Conservation (phyloP, 2,113 vertebrate genomes). For the Psilopsiagon aurifrons region DNA sequence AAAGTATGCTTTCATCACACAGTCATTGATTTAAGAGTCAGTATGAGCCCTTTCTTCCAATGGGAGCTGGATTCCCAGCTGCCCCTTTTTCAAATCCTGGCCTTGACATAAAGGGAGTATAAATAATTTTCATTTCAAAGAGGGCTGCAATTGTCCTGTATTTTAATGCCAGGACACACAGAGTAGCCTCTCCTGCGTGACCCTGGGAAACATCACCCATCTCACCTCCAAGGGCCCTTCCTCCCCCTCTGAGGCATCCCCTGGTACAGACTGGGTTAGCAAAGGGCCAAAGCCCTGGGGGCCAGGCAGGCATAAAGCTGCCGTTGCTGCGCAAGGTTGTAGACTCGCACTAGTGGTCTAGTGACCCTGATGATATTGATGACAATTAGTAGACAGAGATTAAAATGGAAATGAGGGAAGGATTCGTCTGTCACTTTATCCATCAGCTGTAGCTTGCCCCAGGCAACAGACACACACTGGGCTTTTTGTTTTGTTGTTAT, state of each 20-base stretch:
- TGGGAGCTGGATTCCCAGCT: slow-evolving; percentile 40
- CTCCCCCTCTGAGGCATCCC: background rate
- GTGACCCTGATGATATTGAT: slow-evolving; percentile 75
- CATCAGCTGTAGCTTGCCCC: slow-evolving; percentile 74
- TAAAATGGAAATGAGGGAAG: slow-evolving; percentile 76
- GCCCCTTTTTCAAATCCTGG: slow-evolving; percentile 11
- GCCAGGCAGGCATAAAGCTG: slow-evolving; percentile 17
- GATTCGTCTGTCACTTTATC: slow-evolving; percentile 74
- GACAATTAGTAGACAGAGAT: slow-evolving; percentile 76
- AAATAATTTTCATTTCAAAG: slow-evolving; percentile 61
- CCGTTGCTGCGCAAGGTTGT: slow-evolving; percentile 3
- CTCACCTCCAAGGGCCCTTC: background rate
- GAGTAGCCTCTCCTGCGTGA: background rate
- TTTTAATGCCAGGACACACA: background rate
- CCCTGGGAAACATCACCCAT: background rate
- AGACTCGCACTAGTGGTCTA: slow-evolving; percentile 66
- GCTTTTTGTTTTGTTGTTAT: slow-evolving; percentile 73
- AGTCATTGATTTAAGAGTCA: slow-evolving; percentile 45
- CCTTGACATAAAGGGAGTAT: slow-evolving; percentile 2
- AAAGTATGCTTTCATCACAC: slow-evolving; percentile 51
- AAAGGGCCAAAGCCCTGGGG: slow-evolving; percentile 40
- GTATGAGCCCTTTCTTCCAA: slow-evolving; percentile 28
- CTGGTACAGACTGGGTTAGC: slow-evolving; percentile 6
- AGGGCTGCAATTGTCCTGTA: background rate
- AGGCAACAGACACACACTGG: slow-evolving; percentile 69